A percentile compares a stretch with the other conserved stretches of the same genome.
Conservation (phyloP, 2,888 invertebrate genomes). For the Imbricaverruca yamaguchii region DNA sequence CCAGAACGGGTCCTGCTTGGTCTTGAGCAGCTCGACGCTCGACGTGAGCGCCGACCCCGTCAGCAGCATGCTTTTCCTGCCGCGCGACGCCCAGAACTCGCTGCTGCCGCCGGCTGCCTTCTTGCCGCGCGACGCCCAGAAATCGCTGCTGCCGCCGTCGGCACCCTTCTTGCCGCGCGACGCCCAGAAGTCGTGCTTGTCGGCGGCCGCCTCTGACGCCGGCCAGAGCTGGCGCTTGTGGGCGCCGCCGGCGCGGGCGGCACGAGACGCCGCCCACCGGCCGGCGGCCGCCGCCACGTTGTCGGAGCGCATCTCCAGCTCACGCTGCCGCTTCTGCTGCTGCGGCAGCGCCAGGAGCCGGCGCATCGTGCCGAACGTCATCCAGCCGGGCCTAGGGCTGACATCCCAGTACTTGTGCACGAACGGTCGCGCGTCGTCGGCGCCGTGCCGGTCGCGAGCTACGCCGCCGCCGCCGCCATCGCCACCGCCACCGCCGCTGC, state of each 20-base stretch:
- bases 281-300: background rate
- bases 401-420: slow-evolving; percentile 9
- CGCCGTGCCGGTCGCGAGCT: too few relatives aligned
- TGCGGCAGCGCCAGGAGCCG: background rate
- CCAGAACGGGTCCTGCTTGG: background rate
- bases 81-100: background rate
- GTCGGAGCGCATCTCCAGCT: background rate
- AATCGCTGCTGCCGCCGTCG: background rate
- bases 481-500: background rate
- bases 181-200: too few relatives aligned
- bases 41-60: background rate
- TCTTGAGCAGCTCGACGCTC: background rate
- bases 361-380: slow-evolving; percentile 1
- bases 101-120: too few relatives aligned
- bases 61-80: background rate
- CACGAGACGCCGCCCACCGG: too few relatives aligned
- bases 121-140: background rate
- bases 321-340: background rate
- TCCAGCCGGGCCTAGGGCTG: background rate
- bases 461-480: too few relatives aligned
- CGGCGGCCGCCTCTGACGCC: too few relatives aligned
- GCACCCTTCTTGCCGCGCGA: too few relatives aligned
- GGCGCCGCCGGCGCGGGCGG: too few relatives aligned
- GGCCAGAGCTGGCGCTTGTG: too few relatives aligned
- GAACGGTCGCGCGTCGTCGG: background rate